Conservation (phyloP, 2,113 vertebrate species). For the Prochilodus magdalenae region DNA sequence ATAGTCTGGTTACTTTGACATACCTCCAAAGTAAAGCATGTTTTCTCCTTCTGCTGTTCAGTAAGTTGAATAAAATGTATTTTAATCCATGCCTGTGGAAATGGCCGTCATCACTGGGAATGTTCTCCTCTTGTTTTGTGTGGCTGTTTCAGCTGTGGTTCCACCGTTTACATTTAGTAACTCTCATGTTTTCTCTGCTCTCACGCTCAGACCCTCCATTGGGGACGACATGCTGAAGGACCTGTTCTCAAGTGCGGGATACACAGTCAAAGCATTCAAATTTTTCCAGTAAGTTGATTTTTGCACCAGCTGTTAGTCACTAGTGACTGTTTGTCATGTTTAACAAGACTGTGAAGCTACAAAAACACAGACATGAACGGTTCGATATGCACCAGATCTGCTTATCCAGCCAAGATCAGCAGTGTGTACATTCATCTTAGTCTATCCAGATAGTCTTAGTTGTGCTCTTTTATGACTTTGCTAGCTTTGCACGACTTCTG, state of each 20-base stretch:
- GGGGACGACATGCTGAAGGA: constrained; percentile 83
- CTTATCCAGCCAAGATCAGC: background rate
- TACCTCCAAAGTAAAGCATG: too few relatives aligned
- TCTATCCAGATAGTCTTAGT: background rate
- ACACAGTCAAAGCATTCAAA: constrained; percentile 81
- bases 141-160: constrained; percentile 7
- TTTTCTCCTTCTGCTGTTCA: too few relatives aligned
- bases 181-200: background rate
- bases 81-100: too few relatives aligned
- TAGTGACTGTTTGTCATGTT: background rate
- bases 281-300: constrained; percentile 65
- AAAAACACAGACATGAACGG: background rate
- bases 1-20: too few relatives aligned
- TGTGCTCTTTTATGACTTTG: too few relatives aligned
- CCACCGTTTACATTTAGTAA: background rate
- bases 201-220: constrained; percentile 76
- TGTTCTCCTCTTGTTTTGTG: too few relatives aligned
- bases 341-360: background rate
- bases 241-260: constrained; percentile 81
- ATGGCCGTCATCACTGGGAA: too few relatives aligned
- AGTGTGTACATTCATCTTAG: background rate
- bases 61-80: too few relatives aligned
- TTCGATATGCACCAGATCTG: background rate
- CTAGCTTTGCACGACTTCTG: too few relatives aligned
- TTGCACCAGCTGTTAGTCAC: background rate